Evolutionary conservation across 2,888 invertebrate genomes (phyloP).

Genomic region (Zonitis immaculata): DNA sequence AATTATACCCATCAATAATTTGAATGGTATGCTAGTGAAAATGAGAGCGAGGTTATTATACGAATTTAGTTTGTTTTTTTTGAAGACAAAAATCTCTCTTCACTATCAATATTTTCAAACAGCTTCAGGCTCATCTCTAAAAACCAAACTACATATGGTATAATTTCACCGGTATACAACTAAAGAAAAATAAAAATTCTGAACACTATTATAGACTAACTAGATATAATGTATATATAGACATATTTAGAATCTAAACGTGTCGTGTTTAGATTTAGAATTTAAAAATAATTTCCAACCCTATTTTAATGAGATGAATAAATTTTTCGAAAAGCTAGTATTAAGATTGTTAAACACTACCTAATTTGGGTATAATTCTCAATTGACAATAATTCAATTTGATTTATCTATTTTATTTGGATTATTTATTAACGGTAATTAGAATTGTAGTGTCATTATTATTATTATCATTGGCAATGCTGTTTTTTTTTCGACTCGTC

Average conservation of each 20-base stretch:
- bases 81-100: neutral
- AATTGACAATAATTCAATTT: neutral
- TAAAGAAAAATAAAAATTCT: neutral
- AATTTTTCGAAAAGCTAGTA: neutral
- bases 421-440: neutral
- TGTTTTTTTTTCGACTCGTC: constrained; percentile 21
- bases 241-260: neutral
- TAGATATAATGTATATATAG: too few relatives aligned
- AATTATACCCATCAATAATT: neutral
- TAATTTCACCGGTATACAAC: neutral
- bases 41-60: neutral
- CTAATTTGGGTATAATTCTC: neutral
- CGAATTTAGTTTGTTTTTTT: too few relatives aligned
- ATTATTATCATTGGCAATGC: neutral
- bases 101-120: neutral
- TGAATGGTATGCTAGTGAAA: neutral
- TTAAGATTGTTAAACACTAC: neutral
- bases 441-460: too few relatives aligned
- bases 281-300: neutral
- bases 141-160: constrained; percentile 1
- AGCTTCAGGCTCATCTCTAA: neutral
- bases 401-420: neutral
- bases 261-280: neutral
- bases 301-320: neutral
- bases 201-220: neutral